phyloP scores from a whole-genome alignment of 1,140 invertebrate species.

The Sitodiplosis mosellana region DNA sequence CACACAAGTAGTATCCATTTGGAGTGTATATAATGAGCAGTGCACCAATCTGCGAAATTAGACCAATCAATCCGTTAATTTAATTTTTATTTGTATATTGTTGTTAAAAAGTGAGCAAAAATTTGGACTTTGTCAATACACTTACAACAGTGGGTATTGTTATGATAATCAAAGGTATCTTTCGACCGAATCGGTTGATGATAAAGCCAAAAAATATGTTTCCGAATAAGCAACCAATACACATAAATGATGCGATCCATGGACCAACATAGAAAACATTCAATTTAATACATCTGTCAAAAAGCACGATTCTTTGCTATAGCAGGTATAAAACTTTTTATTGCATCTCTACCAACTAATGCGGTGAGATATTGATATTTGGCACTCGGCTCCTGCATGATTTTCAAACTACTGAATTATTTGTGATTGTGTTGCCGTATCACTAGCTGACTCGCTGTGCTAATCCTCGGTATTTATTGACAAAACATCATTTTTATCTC shows the following conservation, averaged over 20 bases:
- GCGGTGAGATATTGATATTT: no score
- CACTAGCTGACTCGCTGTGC: no score
- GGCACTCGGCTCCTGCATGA: no score
- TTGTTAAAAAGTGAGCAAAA: no score
- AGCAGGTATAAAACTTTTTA: neutral
- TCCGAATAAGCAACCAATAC: neutral
- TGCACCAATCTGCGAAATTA: neutral
- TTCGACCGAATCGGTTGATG: neutral
- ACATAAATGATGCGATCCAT: neutral
- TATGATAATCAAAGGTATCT: conserved; percentile 21
- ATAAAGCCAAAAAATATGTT: neutral
- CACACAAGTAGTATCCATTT: neutral
- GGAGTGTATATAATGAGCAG: neutral
- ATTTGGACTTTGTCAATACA: no score
- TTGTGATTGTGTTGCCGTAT: no score
- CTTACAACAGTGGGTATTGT: conserved; percentile 22
- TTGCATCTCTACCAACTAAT: no score
- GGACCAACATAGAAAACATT: neutral
- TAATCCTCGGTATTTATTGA: no score
- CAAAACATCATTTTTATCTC: no score
- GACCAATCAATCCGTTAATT: neutral
- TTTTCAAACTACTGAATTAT: no score
- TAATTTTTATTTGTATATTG: neutral
- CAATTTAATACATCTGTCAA: no score
- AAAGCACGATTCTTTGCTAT: no score